A percentile compares a stretch with the other conserved stretches of the same genome.
phyloP scores from a whole-genome alignment of 2,888 invertebrate genomes.

The Cataglyphis rosenhaueri region DNA sequence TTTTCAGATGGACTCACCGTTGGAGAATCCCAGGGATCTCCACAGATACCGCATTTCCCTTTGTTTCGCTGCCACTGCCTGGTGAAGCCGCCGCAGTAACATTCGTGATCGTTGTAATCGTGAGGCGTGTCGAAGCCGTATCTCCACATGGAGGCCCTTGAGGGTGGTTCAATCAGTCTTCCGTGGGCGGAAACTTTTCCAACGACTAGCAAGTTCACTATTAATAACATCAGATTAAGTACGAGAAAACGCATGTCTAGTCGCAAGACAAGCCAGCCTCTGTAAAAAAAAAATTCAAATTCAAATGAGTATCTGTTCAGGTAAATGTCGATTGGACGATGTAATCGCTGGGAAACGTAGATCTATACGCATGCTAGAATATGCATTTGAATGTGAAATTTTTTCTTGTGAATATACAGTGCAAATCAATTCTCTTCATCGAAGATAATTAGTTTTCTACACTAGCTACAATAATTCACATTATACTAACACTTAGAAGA shows the following conservation, averaged over 20 bases:
- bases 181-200: conserved; percentile 88
- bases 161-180: conserved; percentile 93
- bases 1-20: conserved; percentile 77
- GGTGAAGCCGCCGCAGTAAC: conserved; percentile 95
- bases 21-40: conserved; percentile 92
- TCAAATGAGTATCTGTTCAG: background rate
- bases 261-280: conserved; percentile 29
- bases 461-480: conserved; percentile 19
- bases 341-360: background rate
- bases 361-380: conserved; percentile 3
- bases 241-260: conserved; percentile 65
- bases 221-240: conserved; percentile 56
- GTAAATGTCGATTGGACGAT: background rate
- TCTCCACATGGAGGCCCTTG: conserved; percentile 95
- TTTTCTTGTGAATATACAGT: background rate
- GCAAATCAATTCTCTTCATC: background rate
- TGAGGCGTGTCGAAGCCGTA: conserved; percentile 95
- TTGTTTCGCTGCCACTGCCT: conserved; percentile 93
- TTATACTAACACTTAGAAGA: background rate
- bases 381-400: conserved; percentile 25
- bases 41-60: conserved; percentile 95
- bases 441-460: background rate
- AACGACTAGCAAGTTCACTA: conserved; percentile 69
- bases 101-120: conserved; percentile 95
- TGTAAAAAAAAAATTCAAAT: conserved; percentile 23